Evolutionary conservation across 2,797 vertebrate genomes (phyloP).

Genomic region (Capromys pilorides): DNA sequence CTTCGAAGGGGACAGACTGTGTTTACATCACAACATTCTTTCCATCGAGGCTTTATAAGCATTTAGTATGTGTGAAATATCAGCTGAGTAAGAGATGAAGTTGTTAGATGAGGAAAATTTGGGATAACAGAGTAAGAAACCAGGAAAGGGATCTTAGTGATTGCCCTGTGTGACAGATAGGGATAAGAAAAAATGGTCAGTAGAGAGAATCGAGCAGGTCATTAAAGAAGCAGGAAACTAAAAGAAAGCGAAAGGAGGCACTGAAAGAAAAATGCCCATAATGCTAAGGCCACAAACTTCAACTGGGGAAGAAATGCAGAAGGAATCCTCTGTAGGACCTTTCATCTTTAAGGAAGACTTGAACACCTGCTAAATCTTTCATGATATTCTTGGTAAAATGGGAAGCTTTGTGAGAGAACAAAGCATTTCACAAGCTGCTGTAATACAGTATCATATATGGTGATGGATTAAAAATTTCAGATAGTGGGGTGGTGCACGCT

Average conservation of each 20-base stretch:
- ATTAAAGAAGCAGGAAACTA: background rate
- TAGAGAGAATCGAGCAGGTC: rapidly evolving
- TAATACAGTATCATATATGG: background rate
- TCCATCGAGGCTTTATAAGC: background rate
- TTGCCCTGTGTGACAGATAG: background rate
- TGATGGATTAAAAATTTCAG: background rate
- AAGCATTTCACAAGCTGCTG: background rate
- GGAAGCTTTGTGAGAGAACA: background rate
- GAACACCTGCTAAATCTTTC: background rate
- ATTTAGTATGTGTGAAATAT: background rate
- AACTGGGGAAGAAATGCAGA: background rate
- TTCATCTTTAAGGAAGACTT: background rate
- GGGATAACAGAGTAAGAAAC: background rate
- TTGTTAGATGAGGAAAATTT: background rate
- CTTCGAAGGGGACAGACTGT: background rate
- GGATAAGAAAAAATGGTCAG: background rate
- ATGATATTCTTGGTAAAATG: background rate
- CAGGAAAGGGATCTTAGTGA: background rate
- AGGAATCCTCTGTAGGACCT: background rate
- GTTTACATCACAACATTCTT: background rate
- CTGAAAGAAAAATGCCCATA: background rate
- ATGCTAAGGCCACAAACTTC: background rate
- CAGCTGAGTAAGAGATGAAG: background rate
- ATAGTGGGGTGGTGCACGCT: too few relatives aligned
- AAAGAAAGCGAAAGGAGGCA: background rate